These are phyloP conservation scores for Mus pahari DNA, from an alignment of 2,113 vertebrate species.

Conservation along the genomic window DNA sequence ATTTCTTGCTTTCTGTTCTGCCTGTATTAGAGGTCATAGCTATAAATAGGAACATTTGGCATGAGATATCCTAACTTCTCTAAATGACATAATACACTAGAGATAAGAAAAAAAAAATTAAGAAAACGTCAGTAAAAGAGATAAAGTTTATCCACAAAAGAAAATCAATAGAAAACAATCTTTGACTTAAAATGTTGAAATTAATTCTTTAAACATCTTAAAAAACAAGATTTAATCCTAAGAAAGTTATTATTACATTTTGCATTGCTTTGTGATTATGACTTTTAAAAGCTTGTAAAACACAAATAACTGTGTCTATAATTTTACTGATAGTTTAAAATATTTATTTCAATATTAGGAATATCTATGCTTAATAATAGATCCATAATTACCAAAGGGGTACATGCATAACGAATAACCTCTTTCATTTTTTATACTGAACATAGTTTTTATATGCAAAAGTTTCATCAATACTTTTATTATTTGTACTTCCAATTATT, in stretches of 20 bases:
- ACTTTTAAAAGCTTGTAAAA: background rate
- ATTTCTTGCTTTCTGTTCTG: background rate
- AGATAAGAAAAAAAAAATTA: background rate
- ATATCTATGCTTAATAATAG: background rate
- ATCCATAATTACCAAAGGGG: background rate
- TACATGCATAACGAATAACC: constrained; percentile 79
- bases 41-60: background rate
- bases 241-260: background rate
- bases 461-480: constrained; percentile 80
- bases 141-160: background rate
- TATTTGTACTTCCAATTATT: constrained; percentile 77
- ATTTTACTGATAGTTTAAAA: background rate
- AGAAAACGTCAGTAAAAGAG: background rate
- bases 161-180: background rate
- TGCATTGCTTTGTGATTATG: background rate
- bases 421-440: constrained; percentile 82
- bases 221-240: background rate
- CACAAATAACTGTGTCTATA: background rate
- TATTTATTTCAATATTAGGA: constrained; percentile 2
- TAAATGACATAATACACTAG: background rate
- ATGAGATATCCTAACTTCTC: background rate
- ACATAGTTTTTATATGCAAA: constrained; percentile 75
- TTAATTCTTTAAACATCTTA: background rate
- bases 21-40: background rate
- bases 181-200: background rate